Base-by-base conservation (phyloP, 1,140 invertebrate genomes). In the Leptinotarsa texana region DNA sequence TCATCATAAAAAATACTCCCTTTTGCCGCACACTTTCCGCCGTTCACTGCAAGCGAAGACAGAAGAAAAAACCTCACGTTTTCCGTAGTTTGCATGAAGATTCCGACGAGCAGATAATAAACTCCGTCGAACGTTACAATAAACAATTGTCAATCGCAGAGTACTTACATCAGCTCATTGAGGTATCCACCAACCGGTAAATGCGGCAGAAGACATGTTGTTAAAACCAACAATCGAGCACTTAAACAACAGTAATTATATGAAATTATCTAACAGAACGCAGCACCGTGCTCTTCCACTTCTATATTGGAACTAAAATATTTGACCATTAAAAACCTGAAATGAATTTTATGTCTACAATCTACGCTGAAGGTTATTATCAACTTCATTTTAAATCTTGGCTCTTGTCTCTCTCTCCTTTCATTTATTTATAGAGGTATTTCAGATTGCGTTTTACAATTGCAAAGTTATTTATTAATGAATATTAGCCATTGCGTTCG, bases 301-400 rank as follows among this genome's bases (percentile, higher is more conserved):
- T 75, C 79, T 80, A 76, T 80, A 76, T 80, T 75, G 76, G 66
- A 77, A 80, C 79, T 80, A 75, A 80, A 80, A 80, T 80, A 80
- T 80, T 80, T 79, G 74, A 80, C 76, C 78, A 79, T 76, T 80
- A 77, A 80, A 76, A 80, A 79, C 78, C 78, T 80, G 79, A 80
- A 80, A 80, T 79, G 78, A 79, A 80, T 80, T 80, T 80, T 80
- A 80, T 78, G 79, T 77, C 79, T 79, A 80, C 79, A 78, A 80
- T 80, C 78, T 80, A 80, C 76, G 78, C 75, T 77, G 79, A 80
- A 80, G 79, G 79, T 79, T 80, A 80, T 79, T 80, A 80, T 79
- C 76, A 79, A 79, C 78, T 79, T 79, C 78, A 77, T 77, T 78
- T 80, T 78, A 78, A 73, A 77, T 78, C 79, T 63, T 17, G 72